Conservation (phyloP, 2,888 invertebrate genomes). For the Ferdinandea cuprea region DNA sequence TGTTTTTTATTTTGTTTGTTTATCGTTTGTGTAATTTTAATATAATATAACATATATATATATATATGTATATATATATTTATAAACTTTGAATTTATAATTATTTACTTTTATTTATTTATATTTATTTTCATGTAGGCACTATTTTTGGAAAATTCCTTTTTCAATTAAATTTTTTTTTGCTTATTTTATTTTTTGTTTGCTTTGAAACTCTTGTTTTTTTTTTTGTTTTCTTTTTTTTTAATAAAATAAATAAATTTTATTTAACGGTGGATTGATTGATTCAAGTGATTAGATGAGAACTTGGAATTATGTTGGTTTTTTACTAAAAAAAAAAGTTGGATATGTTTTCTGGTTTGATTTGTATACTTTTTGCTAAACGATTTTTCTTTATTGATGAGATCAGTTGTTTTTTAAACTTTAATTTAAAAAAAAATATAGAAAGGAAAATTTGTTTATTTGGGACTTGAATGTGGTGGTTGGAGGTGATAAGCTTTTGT, state of each 20-base stretch:
- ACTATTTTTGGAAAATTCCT: constrained; percentile 74
- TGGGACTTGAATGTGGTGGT: constrained; percentile 45
- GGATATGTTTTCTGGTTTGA: constrained; percentile 72
- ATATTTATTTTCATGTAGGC: constrained; percentile 71
- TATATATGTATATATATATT: constrained; percentile 44
- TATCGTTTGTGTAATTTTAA: constrained; percentile 38
- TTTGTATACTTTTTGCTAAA: constrained; percentile 53
- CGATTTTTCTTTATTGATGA: constrained; percentile 62
- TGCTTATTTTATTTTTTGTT: constrained; percentile 34
- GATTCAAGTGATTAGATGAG: constrained; percentile 64
- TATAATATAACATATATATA: constrained; percentile 35
- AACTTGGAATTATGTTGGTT: constrained; percentile 42
- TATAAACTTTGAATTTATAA: constrained; percentile 56
- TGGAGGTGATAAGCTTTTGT: background rate
- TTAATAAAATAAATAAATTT: constrained; percentile 53
- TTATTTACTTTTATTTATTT: constrained; percentile 60
- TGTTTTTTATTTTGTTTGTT: constrained; percentile 33
- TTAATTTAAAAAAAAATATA: constrained; percentile 47
- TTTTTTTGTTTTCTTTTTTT: constrained; percentile 43
- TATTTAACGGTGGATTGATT: constrained; percentile 74
- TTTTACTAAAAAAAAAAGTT: constrained; percentile 26
- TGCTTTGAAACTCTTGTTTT: constrained; percentile 63
- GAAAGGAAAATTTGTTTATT: constrained; percentile 34
- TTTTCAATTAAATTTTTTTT: constrained; percentile 36
- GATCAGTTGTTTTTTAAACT: constrained; percentile 64